phyloP scores from a whole-genome alignment of 2,888 invertebrate genomes.

The Callyntrura guangdongensis region DNA sequence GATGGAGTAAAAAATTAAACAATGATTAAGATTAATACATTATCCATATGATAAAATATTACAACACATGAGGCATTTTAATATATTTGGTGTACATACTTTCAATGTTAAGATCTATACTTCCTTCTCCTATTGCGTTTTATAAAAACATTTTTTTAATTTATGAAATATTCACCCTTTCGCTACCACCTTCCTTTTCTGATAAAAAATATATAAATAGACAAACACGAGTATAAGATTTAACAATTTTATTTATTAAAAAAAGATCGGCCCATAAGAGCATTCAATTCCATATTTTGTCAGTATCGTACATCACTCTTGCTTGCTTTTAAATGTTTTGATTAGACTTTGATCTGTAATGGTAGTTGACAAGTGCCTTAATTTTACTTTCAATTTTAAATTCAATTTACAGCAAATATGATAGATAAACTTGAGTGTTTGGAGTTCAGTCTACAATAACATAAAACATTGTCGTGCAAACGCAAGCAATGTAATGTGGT shows the following conservation, averaged over 20 bases:
- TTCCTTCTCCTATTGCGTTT: too few relatives aligned
- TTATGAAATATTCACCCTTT: too few relatives aligned
- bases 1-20: too few relatives aligned
- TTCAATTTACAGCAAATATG: neutral
- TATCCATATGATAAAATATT: too few relatives aligned
- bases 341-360: neutral
- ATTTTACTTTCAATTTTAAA: neutral
- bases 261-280: neutral
- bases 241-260: neutral
- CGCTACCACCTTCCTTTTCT: too few relatives aligned
- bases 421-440: slow-evolving; percentile 33
- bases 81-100: too few relatives aligned
- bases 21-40: too few relatives aligned
- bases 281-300: neutral
- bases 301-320: neutral
- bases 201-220: too few relatives aligned
- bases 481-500: slow-evolving; percentile 31
- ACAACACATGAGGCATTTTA: too few relatives aligned
- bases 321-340: neutral
- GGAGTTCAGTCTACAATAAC: slow-evolving; percentile 42
- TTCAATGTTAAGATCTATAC: too few relatives aligned
- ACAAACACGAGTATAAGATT: neutral
- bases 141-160: too few relatives aligned
- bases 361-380: neutral
- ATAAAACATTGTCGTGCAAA: slow-evolving; percentile 41